Base-by-base conservation (phyloP, 1,140 invertebrate genomes). In the Tetranychus urticae region DNA sequence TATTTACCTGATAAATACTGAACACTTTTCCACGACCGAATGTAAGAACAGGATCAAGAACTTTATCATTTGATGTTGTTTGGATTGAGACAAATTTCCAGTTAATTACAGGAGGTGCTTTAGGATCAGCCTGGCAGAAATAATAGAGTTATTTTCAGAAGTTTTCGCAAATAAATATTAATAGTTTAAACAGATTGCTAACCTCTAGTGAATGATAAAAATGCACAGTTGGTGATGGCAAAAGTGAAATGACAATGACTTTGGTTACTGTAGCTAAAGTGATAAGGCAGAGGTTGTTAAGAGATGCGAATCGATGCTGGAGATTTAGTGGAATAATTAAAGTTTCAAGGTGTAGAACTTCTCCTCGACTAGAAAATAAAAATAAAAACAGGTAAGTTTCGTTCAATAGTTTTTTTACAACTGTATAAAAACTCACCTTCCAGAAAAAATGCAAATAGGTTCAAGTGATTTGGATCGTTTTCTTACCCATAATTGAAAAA, bases 21-120 rank as follows among this genome's bases (percentile, higher is more conserved):
- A 91, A 75, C 56, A 79, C 80, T 59, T 78, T 79, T 61, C 88
- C 84, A 57, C 88, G 74, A 1, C 82, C 87, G 70, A 88, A 83
- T 35, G 89, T 88, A 46, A 97, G 73, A 34, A 94, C 82, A 50
- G 88, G 83, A 76, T 85, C 81, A 66, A 88, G 77, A 63, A 84
- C 80, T 66, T 82, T 77, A 66, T 80, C 75, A 54, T 70, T 69
- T 70, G 85, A 78, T 58, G 81, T 77, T 62, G 82, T 77, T 70
- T 88, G 82, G 70, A 92, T 83, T 33, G 88, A 75, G 48, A 88
- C 82, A 76, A 92, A 81, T 75, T 94, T 83, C 91, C 91, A 97
- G 3, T 86, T 82, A 7, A 97, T 71, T 46, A 94, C 78, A 0
- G 92, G 92, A 14, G 93, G 78, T 5, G 73, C 74, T 31, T 70